Percentiles rank a stretch among this genome's conserved stretches.
Evolutionary conservation across 2,113 vertebrate species (phyloP).

Genomic region (Chitala chitala): DNA sequence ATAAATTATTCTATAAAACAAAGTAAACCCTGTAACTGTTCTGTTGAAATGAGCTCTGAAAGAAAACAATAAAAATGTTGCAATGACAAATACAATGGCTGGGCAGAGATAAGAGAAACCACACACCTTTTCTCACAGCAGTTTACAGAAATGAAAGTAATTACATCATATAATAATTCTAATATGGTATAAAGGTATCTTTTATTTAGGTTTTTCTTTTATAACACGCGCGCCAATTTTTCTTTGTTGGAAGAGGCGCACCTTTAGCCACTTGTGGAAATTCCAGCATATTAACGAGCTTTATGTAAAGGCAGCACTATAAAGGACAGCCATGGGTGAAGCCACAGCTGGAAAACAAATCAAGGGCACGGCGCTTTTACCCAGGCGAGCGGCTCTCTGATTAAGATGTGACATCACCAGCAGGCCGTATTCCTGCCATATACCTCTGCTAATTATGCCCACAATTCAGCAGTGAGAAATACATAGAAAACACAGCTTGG

Average conservation of each 20-base stretch:
- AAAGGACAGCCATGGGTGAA: slow-evolving; percentile 30
- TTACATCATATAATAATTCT: too few species aligned
- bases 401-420: slow-evolving; percentile 48
- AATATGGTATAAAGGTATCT: too few species aligned
- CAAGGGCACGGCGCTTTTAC: slow-evolving; percentile 46
- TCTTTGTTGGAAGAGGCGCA: background rate
- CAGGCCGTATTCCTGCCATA: slow-evolving; percentile 37
- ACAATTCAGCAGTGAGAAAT: slow-evolving; percentile 48
- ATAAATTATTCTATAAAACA: too few species aligned
- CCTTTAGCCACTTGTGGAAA: slow-evolving; percentile 9
- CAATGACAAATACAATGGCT: too few species aligned
- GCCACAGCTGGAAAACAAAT: slow-evolving; percentile 60
- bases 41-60: too few species aligned
- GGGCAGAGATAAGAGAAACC: too few species aligned
- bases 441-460: slow-evolving; percentile 48
- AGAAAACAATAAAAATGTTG: too few species aligned
- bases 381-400: slow-evolving; percentile 55
- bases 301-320: slow-evolving; percentile 26
- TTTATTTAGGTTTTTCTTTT: background rate
- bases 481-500: slow-evolving; percentile 51
- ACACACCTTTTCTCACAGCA: too few species aligned
- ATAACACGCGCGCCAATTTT: background rate
- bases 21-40: too few species aligned
- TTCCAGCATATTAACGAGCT: slow-evolving; percentile 23
- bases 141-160: too few species aligned